phyloP scores from a whole-genome alignment of 2,797 vertebrate genomes.

The Sternotherus odoratus region DNA sequence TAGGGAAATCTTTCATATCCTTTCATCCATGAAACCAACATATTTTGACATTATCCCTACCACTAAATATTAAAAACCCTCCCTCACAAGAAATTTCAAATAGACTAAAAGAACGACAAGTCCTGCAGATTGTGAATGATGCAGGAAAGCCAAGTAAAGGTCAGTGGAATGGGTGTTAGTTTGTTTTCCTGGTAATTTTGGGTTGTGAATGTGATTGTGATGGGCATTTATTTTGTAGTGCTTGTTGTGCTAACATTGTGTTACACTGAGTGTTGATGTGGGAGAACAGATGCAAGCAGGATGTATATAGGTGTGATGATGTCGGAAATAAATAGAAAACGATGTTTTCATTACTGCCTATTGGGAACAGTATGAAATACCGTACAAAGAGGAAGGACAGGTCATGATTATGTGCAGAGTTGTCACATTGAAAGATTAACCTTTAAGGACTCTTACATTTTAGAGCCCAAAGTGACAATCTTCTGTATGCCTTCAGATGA shows the following conservation, averaged over 20 bases:
- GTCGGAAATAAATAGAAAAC: constrained; percentile 5
- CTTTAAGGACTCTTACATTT: neutral
- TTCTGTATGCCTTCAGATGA: neutral
- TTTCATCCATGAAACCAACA: neutral
- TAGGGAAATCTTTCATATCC: neutral
- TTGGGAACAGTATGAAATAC: neutral
- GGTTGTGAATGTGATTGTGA: neutral
- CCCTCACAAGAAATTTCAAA: neutral
- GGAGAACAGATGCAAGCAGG: neutral
- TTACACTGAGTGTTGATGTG: neutral
- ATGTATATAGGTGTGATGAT: constrained; percentile 18
- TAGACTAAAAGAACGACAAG: constrained; percentile 6
- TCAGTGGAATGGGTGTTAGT: neutral
- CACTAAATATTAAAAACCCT: neutral
- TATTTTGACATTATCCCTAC: neutral
- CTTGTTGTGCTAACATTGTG: neutral
- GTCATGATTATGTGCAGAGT: neutral
- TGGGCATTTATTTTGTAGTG: neutral
- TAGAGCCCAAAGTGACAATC: neutral
- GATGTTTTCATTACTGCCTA: neutral
- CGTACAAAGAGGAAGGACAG: neutral
- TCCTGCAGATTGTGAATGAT: neutral
- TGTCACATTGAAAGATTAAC: neutral
- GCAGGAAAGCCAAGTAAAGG: neutral
- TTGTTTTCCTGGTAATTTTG: neutral